These are phyloP conservation scores for Apaloderma vittatum DNA, from an alignment of 2,113 vertebrate genomes.

Conservation along the genomic window DNA sequence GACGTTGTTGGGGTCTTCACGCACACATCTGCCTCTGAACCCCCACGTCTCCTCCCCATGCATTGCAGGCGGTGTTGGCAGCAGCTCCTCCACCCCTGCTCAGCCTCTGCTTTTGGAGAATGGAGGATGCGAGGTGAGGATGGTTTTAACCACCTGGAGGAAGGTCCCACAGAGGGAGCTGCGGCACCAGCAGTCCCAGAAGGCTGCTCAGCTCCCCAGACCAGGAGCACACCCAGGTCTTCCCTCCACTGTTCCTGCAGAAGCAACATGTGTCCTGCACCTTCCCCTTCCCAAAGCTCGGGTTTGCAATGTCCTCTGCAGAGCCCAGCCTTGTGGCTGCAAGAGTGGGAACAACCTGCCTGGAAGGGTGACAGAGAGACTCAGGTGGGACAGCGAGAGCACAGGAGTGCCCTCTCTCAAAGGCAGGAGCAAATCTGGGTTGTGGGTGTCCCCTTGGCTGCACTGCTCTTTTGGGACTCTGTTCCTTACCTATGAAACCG, in stretches of 20 bases:
- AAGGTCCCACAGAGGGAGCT: background rate
- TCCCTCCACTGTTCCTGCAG: background rate
- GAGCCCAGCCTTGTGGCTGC: accelerated
- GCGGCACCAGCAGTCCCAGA: background rate
- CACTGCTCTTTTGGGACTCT: background rate
- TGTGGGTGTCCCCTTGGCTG: accelerated
- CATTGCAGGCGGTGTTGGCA: background rate
- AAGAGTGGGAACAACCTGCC: background rate
- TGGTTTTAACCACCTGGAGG: background rate
- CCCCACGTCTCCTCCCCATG: accelerated
- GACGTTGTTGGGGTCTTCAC: accelerated
- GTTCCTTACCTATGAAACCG: background rate
- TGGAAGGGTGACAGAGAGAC: too few relatives aligned
- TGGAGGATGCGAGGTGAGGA: background rate
- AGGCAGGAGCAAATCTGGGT: background rate
- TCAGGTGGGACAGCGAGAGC: background rate
- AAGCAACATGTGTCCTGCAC: accelerated
- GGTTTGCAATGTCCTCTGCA: background rate
- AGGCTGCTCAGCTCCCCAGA: background rate
- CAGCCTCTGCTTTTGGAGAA: accelerated
- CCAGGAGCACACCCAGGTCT: background rate
- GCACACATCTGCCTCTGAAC: accelerated
- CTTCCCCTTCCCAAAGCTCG: background rate
- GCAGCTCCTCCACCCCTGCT: background rate
- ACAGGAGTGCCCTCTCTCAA: background rate